phyloP scores from a whole-genome alignment of 2,113 vertebrate genomes.

The Mesembrinibis cayennensis region DNA sequence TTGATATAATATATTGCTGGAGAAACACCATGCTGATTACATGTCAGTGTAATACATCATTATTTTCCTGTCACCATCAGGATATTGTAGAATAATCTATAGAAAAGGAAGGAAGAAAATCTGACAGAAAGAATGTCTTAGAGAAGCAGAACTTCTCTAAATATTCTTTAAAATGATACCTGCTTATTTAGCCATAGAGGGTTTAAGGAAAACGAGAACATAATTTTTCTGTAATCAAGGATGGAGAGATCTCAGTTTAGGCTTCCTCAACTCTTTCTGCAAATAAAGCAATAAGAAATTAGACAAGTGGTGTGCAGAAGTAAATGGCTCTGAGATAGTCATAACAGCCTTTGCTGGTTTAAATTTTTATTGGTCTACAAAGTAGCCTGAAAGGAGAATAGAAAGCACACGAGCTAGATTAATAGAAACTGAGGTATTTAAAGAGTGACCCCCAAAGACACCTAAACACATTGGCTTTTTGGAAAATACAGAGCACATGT shows the following conservation, averaged over 20 bases:
- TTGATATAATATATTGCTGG: conserved; percentile 52
- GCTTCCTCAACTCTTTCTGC: background rate
- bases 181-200: background rate
- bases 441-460: background rate
- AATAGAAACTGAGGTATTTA: background rate
- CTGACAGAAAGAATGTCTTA: background rate
- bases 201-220: background rate
- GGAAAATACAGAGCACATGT: background rate
- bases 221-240: background rate
- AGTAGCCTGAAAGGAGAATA: background rate
- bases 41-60: conserved; percentile 51
- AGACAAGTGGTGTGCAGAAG: background rate
- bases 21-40: conserved; percentile 56
- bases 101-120: conserved; percentile 31
- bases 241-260: background rate
- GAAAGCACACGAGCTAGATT: background rate
- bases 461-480: background rate
- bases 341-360: background rate
- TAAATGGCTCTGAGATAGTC: background rate
- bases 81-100: conserved; percentile 50
- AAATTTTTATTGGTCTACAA: background rate
- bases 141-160: background rate
- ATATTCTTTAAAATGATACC: conserved; percentile 12
- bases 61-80: conserved; percentile 47
- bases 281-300: background rate